A percentile compares a stretch with the other conserved stretches of the same genome.
Evolutionary conservation across 1,140 invertebrate genomes (phyloP).

Genomic region (Brachionus rotundiformis): DNA sequence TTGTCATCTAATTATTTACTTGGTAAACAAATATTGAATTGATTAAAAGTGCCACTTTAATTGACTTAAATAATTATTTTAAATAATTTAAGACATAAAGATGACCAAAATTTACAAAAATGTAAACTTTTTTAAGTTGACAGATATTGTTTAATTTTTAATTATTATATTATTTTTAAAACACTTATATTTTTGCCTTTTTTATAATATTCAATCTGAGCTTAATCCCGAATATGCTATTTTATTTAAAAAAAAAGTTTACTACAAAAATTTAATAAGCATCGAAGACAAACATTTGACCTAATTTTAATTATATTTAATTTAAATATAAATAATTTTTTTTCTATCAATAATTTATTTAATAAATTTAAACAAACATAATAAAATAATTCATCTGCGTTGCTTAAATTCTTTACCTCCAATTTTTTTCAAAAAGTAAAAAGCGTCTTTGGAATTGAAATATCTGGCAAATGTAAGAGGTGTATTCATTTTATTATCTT

Average conservation of each 20-base stretch:
- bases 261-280: not conserved
- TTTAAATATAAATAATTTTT: not conserved
- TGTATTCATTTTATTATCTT: slow-evolving; percentile 7
- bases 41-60: not conserved
- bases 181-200: not conserved
- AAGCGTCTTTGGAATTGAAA: not conserved
- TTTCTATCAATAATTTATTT: not conserved
- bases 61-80: not conserved
- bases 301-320: not conserved
- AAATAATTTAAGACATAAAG: not conserved
- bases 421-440: not conserved
- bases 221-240: not conserved
- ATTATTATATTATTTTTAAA: not conserved
- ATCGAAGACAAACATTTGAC: not conserved
- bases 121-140: not conserved
- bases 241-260: not conserved
- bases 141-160: too few relatives aligned
- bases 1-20: not conserved
- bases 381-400: not conserved
- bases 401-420: slow-evolving; percentile 35
- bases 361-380: not conserved
- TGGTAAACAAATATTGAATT: not conserved
- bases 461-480: slow-evolving; percentile 15
- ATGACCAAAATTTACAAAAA: not conserved
- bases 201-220: not conserved